Percentiles rank a stretch among this genome's conserved stretches.
Evolutionary conservation across 2,888 invertebrate species (phyloP).

Genomic region (Chrysolina haemoptera): DNA sequence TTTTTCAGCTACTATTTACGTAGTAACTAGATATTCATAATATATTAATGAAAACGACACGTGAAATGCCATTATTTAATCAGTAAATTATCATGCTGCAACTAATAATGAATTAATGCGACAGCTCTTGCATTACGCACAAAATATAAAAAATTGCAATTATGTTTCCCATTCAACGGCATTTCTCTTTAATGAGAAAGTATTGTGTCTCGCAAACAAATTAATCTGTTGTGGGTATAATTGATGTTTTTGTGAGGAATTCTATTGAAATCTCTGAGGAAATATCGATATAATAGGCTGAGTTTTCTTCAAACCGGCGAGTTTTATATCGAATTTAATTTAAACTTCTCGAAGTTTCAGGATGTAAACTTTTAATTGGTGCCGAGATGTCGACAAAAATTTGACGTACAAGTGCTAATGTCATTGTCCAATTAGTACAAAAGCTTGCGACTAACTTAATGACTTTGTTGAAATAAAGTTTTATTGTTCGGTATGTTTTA

Average conservation of each 20-base stretch:
- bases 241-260: constrained; percentile 13
- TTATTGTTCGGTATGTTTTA: constrained; percentile 34
- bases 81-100: constrained; percentile 25
- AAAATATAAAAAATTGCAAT: not conserved
- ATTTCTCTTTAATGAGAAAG: not conserved
- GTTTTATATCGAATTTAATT: constrained; percentile 38
- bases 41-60: constrained; percentile 38
- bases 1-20: constrained; percentile 28
- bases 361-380: constrained; percentile 43
- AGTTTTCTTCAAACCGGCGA: not conserved
- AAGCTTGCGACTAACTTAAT: constrained; percentile 33
- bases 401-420: constrained; percentile 44
- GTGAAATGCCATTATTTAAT: constrained; percentile 33
- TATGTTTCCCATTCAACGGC: not conserved
- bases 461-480: constrained; percentile 36
- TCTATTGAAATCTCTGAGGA: not conserved
- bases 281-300: constrained; percentile 14
- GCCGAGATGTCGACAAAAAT: constrained; percentile 40
- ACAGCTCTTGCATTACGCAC: constrained; percentile 13
- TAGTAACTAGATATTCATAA: constrained; percentile 33
- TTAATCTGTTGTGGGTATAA: constrained; percentile 5
- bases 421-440: constrained; percentile 36
- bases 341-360: constrained; percentile 33
- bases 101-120: constrained; percentile 35
- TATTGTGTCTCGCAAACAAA: not conserved